Evolutionary conservation across 1,140 invertebrate species (phyloP), one percentile per base, ranked within the genome.

Genomic region (Notospermus geniculatus): DNA sequence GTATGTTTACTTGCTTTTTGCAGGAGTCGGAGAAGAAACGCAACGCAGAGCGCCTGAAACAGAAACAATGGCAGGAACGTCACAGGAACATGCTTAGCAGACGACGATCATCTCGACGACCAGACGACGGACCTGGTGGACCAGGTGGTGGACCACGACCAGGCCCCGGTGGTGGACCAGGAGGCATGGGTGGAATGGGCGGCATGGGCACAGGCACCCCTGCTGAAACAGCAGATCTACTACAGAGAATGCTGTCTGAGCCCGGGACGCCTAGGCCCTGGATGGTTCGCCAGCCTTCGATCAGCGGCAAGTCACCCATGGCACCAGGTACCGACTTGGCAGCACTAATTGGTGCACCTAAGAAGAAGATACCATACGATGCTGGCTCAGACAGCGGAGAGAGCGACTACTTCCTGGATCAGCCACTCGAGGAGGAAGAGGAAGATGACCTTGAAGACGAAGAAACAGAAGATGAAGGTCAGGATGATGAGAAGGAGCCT

Each of bases 1-100:
- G 50, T 2, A 59, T 30, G 25, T 19, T 57, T 39, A 29, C 53
- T 32, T 46, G 50, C 45, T 61, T 23, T 64, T 54, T 60, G 2
- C 55, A 78, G 76, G 76, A 78, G 54, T 70, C 73, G 13, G 76
- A 78, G 54, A 76, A 74, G 69, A 78, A 78, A 62, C 66, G 76
- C 1, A 76, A 76, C 55, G 71, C 72, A 54, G 76, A 78, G 54
- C 76, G 75, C 59, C 59, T 75, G 60, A 75, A 75, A 56, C 76
- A 78, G 62, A 75, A 72, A 54, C 57, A 73, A 30, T 78, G 76
- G 76, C 76, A 78, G 50, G 76, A 78, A 55, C 75, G 75, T 60
- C 76, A 78, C 61, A 65, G 74, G 25, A 50, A 50, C 25, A n/a
- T 50, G 46, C n/a, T 50, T 4, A 50, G 25, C n/a, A 27, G 46